Conservation (phyloP, 2,797 vertebrate genomes). For the Todus mexicanus region DNA sequence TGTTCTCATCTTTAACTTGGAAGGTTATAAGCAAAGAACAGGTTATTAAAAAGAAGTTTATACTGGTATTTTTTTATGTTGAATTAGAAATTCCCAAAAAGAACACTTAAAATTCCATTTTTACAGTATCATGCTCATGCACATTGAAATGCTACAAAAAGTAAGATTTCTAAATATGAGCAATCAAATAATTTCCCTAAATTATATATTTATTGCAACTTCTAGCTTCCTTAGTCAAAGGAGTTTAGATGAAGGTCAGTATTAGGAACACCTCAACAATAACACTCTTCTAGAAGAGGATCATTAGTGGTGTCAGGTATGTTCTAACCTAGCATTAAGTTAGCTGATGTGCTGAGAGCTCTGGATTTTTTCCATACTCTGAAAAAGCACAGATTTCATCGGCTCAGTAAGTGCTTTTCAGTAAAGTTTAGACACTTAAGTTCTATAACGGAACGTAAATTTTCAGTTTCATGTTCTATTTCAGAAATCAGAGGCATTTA, state of each 20-base stretch:
- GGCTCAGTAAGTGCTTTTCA: neutral
- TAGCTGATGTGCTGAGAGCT: neutral
- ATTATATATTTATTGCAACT: neutral
- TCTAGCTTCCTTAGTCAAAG: neutral
- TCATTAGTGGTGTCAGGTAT: neutral
- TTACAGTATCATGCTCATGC: neutral
- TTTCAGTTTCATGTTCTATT: neutral
- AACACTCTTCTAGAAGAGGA: neutral
- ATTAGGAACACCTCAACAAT: neutral
- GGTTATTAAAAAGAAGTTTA: neutral
- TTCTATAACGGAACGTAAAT: neutral
- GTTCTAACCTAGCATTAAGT: neutral
- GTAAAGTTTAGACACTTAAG: neutral
- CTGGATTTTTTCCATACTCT: neutral
- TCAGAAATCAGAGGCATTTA: constrained; percentile 5
- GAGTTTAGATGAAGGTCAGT: neutral
- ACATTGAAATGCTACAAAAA: neutral
- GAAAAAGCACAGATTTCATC: neutral
- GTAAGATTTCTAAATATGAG: neutral
- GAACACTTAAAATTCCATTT: neutral
- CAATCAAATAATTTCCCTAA: neutral
- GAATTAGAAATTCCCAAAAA: neutral
- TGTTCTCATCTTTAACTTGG: neutral
- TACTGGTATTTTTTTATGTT: neutral
- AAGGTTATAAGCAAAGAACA: neutral